phyloP scores from a whole-genome alignment of 2,797 vertebrate species.

The Sternotherus odoratus region DNA sequence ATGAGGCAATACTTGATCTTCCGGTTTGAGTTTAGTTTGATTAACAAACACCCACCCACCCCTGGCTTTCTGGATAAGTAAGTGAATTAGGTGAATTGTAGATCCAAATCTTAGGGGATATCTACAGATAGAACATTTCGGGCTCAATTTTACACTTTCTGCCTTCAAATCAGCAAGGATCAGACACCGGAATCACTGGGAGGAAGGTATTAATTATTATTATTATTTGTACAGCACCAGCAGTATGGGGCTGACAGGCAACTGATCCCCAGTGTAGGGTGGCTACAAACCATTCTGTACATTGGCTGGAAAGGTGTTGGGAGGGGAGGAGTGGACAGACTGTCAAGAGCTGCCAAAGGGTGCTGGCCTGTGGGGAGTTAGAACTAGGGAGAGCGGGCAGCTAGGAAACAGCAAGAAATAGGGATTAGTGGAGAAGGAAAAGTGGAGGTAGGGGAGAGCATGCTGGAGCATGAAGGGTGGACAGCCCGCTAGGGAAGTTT shows the following conservation, averaged over 20 bases:
- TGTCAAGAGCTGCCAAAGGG: background rate
- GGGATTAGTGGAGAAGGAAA: background rate
- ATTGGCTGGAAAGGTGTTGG: background rate
- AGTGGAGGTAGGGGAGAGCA: background rate
- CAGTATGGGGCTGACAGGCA: background rate
- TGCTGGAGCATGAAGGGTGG: background rate
- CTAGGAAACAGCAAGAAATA: background rate
- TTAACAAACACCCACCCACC: background rate
- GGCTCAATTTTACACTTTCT: background rate
- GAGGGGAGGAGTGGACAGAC: background rate
- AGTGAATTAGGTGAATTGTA: background rate
- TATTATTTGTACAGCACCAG: background rate
- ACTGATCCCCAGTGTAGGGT: background rate
- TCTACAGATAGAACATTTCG: background rate
- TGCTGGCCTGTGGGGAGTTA: background rate
- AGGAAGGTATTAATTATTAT: background rate
- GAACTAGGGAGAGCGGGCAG: background rate
- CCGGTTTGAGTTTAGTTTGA: background rate
- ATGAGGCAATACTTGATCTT: background rate
- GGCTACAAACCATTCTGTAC: background rate
- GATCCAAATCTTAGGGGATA: background rate
- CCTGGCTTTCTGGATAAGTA: background rate
- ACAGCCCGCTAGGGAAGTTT: background rate
- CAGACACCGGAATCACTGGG: background rate
- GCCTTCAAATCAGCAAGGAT: background rate